Percentiles rank a stretch among this genome's conserved stretches.
Conservation (phyloP, 2,888 invertebrate species). For the Volucella bombylans region DNA sequence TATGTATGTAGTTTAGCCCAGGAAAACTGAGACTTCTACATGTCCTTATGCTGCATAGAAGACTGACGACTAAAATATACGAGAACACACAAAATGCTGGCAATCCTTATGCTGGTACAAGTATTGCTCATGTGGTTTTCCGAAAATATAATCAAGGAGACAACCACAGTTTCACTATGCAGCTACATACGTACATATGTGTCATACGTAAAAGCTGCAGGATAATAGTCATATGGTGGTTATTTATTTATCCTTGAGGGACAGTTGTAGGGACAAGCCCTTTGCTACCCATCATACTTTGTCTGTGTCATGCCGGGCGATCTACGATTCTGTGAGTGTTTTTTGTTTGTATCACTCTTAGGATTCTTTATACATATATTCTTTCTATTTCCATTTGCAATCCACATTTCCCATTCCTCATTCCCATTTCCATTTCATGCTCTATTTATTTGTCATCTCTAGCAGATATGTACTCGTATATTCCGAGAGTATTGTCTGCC, state of each 20-base stretch:
- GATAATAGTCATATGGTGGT: slow-evolving; percentile 52
- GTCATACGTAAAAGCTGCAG: slow-evolving; percentile 20
- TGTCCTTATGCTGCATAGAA: slow-evolving; percentile 11
- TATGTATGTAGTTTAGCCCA: background rate
- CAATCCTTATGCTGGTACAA: background rate
- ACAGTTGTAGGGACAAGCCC: slow-evolving; percentile 54
- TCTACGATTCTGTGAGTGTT: slow-evolving; percentile 19
- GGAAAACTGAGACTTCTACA: background rate
- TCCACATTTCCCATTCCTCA: no score
- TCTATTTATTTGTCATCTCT: slow-evolving; percentile 68
- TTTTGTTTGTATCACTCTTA: slow-evolving; percentile 35
- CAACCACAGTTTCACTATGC: slow-evolving; percentile 19
- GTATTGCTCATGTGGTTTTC: background rate
- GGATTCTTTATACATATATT: slow-evolving; percentile 2
- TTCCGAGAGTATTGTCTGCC: slow-evolving; percentile 35
- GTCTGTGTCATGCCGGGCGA: slow-evolving; percentile 15
- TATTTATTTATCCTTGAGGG: slow-evolving; percentile 65
- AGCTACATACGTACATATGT: no score
- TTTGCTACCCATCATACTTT: slow-evolving; percentile 58
- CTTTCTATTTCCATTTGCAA: slow-evolving; percentile 27
- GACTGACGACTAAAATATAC: slow-evolving; percentile 1
- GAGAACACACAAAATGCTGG: slow-evolving; percentile 6
- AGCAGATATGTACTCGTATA: slow-evolving; percentile 3
- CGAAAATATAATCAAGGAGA: background rate
- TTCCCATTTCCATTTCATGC: slow-evolving; percentile 53